Conservation (phyloP, 2,113 vertebrate genomes). For the Campylomormyrus numenius region DNA sequence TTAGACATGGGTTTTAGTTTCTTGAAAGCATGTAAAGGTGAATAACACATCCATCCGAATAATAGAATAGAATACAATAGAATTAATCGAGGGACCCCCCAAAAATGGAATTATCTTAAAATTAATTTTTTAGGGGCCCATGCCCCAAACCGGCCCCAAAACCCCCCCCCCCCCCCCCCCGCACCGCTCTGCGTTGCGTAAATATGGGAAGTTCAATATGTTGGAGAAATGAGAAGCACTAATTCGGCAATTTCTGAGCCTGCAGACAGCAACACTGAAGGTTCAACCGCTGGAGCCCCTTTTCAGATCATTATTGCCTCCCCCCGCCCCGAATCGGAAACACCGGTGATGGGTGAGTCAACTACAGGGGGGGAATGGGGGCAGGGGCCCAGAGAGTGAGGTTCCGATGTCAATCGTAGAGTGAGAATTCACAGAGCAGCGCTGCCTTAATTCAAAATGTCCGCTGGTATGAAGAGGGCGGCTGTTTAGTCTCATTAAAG, state of each 20-base stretch:
- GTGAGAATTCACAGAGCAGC: conserved; percentile 6
- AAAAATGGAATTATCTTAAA: too few relatives aligned
- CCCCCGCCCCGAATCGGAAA: neutral
- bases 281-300: neutral
- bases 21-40: too few relatives aligned
- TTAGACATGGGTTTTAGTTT: too few relatives aligned
- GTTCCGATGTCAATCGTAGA: neutral
- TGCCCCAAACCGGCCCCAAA: too few relatives aligned
- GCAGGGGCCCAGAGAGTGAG: conserved; percentile 23
- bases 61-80: too few relatives aligned
- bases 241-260: too few relatives aligned
- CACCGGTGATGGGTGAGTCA: neutral
- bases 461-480: conserved; percentile 41
- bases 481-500: conserved; percentile 52
- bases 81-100: too few relatives aligned
- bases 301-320: neutral
- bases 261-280: neutral
- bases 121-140: too few relatives aligned
- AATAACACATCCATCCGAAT: too few relatives aligned
- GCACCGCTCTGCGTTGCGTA: neutral
- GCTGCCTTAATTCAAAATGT: conserved; percentile 38
- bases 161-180: too few relatives aligned
- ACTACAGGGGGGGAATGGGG: neutral
- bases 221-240: neutral
- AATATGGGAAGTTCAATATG: neutral